A percentile compares a stretch with the other conserved stretches of the same genome.
phyloP scores from a whole-genome alignment of 2,888 invertebrate genomes.

The Melangyna quadrimaculata region DNA sequence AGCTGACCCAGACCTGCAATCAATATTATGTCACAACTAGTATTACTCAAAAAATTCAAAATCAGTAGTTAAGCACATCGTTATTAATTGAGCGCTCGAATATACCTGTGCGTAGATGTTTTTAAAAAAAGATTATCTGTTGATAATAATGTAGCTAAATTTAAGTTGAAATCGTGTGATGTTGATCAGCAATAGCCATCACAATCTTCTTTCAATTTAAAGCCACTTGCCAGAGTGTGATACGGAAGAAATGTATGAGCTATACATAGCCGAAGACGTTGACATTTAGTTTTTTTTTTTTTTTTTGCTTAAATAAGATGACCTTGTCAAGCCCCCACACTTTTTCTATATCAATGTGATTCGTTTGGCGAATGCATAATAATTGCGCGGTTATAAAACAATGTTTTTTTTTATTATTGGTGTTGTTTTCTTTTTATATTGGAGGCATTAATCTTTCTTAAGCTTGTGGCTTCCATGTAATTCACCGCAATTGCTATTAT shows the following conservation, averaged over 20 bases:
- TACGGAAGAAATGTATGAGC: conserved; percentile 15
- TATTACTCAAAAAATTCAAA: background rate
- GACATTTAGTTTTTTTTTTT: conserved; percentile 23
- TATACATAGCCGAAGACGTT: conserved; percentile 22
- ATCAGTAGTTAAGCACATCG: background rate
- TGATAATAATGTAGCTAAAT: background rate
- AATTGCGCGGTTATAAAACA: conserved; percentile 15
- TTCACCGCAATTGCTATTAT: conserved; percentile 20
- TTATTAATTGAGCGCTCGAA: background rate
- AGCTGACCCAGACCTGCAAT: too few species aligned
- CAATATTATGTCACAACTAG: too few species aligned
- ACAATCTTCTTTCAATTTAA: background rate
- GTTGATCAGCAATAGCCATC: background rate
- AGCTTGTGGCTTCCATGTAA: conserved; percentile 20
- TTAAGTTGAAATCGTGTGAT: conserved; percentile 1
- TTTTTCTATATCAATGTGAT: conserved; percentile 11
- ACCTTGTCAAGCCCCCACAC: conserved; percentile 31
- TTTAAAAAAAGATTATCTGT: background rate
- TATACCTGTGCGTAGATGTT: background rate
- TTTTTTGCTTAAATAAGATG: conserved; percentile 31
- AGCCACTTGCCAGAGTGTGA: conserved; percentile 2
- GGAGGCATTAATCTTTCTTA: conserved; percentile 25
- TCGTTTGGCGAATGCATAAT: conserved; percentile 26
- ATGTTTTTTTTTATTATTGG: background rate
- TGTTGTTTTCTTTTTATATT: background rate